Conservation (phyloP, 2,888 invertebrate species). For the Acrobasis consociella region DNA sequence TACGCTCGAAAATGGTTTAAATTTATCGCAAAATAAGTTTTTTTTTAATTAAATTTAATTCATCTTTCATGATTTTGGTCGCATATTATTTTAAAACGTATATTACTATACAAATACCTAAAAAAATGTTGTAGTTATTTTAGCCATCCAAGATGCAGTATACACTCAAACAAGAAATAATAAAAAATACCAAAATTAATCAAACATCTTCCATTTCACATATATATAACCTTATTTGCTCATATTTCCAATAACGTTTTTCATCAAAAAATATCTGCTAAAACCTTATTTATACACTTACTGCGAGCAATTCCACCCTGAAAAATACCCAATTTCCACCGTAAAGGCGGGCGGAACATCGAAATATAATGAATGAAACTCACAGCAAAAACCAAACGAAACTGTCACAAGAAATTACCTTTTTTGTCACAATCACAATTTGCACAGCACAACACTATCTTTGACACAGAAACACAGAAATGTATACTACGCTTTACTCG, state of each 20-base stretch:
- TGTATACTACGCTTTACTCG: conserved; percentile 32
- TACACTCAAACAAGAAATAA: too few relatives aligned
- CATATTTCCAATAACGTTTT: conserved; percentile 1
- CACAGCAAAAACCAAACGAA: conserved; percentile 4
- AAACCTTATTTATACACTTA: conserved; percentile 15
- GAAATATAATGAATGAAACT: conserved; percentile 17
- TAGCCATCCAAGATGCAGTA: too few relatives aligned
- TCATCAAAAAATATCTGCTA: neutral
- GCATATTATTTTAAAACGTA: too few relatives aligned
- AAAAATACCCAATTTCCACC: conserved; percentile 14
- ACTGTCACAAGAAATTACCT: conserved; percentile 18
- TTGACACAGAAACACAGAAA: conserved; percentile 29
- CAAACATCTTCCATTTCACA: neutral
- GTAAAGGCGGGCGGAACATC: neutral
- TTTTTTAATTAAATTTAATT: too few relatives aligned
- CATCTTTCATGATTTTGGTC: too few relatives aligned
- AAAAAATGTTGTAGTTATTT: too few relatives aligned
- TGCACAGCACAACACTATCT: conserved; percentile 14
- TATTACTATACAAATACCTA: too few relatives aligned
- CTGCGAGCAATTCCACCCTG: conserved; percentile 8
- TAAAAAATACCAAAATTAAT: neutral
- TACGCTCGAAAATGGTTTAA: too few relatives aligned
- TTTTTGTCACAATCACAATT: conserved; percentile 7
- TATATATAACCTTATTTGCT: neutral
- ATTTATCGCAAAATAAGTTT: too few relatives aligned